phyloP scores from a whole-genome alignment of 1,140 invertebrate species.

The Chrysomallon squamiferum region DNA sequence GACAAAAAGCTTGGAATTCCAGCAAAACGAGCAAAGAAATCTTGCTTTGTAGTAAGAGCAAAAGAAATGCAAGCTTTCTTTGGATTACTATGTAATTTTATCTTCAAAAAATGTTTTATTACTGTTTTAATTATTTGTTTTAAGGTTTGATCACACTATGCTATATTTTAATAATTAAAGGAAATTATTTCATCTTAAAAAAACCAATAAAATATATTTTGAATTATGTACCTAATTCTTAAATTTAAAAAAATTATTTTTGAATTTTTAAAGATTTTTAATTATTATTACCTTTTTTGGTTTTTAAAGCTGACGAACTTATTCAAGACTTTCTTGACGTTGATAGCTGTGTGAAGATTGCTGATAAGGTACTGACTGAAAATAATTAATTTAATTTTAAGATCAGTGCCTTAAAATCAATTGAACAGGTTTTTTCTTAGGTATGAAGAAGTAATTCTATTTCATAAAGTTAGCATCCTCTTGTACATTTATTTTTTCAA shows the following conservation, averaged over 20 bases:
- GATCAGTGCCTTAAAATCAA: too few relatives aligned
- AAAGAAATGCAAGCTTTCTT: constrained; percentile 56
- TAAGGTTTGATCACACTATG: background rate
- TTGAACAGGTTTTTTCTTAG: too few relatives aligned
- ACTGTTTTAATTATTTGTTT: background rate
- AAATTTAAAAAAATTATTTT: background rate
- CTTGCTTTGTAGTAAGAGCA: constrained; percentile 46
- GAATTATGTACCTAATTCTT: background rate
- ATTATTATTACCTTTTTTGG: constrained; percentile 4
- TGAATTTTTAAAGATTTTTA: background rate
- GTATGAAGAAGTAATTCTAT: too few relatives aligned
- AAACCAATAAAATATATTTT: background rate
- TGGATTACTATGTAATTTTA: constrained; percentile 37
- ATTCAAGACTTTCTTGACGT: constrained; percentile 54
- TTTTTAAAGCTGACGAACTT: constrained; percentile 50
- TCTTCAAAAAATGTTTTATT: background rate
- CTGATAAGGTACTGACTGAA: constrained; percentile 60
- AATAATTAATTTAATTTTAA: too few relatives aligned
- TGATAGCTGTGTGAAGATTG: constrained; percentile 54
- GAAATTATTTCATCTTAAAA: background rate
- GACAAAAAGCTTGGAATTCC: background rate
- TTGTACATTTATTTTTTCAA: too few relatives aligned
- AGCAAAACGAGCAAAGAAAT: constrained; percentile 11
- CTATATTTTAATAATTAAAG: background rate
- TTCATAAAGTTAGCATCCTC: too few relatives aligned